phyloP scores from a whole-genome alignment of 2,113 vertebrate species.

The Anser brachyrhynchus region DNA sequence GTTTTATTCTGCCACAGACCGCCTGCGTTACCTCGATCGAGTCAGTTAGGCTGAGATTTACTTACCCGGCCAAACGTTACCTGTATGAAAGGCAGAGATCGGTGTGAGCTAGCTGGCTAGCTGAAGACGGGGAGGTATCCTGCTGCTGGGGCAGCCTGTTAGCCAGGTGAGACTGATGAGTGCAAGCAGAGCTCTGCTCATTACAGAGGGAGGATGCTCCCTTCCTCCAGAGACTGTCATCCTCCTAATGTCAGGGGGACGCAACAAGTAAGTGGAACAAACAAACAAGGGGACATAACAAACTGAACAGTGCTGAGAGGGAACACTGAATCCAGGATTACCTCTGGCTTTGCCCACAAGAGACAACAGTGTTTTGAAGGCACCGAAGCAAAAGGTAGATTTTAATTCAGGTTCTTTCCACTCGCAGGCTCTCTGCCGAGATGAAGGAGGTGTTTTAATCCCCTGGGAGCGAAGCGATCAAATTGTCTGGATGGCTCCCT shows the following conservation, averaged over 20 bases:
- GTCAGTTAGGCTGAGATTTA: not conserved
- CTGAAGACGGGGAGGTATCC: not conserved
- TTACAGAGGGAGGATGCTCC: not conserved
- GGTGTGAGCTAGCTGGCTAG: not conserved
- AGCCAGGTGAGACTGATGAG: not conserved
- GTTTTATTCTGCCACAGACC: not conserved
- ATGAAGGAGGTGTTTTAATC: constrained; percentile 36
- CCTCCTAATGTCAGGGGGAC: not conserved
- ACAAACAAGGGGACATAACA: not conserved
- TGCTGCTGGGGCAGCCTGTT: not conserved
- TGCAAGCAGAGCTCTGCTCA: not conserved
- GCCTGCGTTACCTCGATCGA: not conserved
- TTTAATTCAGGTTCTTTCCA: constrained; percentile 53
- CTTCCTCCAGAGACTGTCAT: not conserved
- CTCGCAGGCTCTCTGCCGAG: not conserved
- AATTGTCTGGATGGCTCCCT: constrained; percentile 26
- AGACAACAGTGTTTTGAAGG: constrained; percentile 12
- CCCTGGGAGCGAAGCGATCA: constrained; percentile 13
- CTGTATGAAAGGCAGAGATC: not conserved
- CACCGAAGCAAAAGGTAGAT: constrained; percentile 29
- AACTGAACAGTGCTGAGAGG: not conserved
- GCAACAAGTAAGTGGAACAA: constrained; percentile 13
- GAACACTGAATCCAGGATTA: constrained; percentile 17
- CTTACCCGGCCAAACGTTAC: not conserved
- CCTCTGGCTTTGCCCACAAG: constrained; percentile 6